Percentiles rank a stretch among this genome's conserved stretches.
These are phyloP conservation scores for Notarius lentiginosus DNA, from an alignment of 2,113 vertebrate genomes.

Conservation along the genomic window DNA sequence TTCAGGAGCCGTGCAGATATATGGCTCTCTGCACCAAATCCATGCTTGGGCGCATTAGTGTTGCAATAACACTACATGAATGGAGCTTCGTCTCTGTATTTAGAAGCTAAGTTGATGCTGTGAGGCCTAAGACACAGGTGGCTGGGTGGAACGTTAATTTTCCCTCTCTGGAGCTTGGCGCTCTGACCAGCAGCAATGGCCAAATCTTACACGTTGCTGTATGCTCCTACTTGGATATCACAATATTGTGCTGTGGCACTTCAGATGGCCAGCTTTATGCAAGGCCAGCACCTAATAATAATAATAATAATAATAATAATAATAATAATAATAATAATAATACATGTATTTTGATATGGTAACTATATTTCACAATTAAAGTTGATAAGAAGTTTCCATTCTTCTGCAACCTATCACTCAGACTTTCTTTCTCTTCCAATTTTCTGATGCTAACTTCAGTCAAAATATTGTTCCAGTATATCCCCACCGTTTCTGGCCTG, in stretches of 20 bases:
- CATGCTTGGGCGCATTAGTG: slow-evolving; percentile 69
- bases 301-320: too few relatives aligned
- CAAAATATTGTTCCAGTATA: slow-evolving; percentile 66
- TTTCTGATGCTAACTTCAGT: slow-evolving; percentile 55
- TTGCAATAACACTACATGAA: slow-evolving; percentile 71
- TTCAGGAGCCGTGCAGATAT: slow-evolving; percentile 66
- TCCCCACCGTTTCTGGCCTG: slow-evolving; percentile 62
- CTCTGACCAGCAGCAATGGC: slow-evolving; percentile 51
- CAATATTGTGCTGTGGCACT: slow-evolving; percentile 53
- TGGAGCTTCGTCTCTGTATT: slow-evolving; percentile 67
- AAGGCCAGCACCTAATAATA: slow-evolving; percentile 31
- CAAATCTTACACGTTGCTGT: slow-evolving; percentile 56
- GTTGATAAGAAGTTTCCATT: background rate
- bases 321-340: too few relatives aligned
- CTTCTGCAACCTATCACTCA: background rate
- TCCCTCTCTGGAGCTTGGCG: slow-evolving; percentile 13
- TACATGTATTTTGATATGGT: slow-evolving; percentile 27
- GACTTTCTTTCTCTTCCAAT: slow-evolving; percentile 37
- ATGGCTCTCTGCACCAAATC: slow-evolving; percentile 65
- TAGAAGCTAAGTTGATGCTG: slow-evolving; percentile 66
- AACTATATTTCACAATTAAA: slow-evolving; percentile 12
- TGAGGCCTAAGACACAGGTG: slow-evolving; percentile 56
- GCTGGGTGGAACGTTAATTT: slow-evolving; percentile 5
- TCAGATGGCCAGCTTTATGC: slow-evolving; percentile 58
- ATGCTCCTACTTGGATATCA: slow-evolving; percentile 55